A percentile compares a stretch with the other conserved stretches of the same genome.
phyloP scores from a whole-genome alignment of 2,113 vertebrate genomes.

The Anhinga anhinga region DNA sequence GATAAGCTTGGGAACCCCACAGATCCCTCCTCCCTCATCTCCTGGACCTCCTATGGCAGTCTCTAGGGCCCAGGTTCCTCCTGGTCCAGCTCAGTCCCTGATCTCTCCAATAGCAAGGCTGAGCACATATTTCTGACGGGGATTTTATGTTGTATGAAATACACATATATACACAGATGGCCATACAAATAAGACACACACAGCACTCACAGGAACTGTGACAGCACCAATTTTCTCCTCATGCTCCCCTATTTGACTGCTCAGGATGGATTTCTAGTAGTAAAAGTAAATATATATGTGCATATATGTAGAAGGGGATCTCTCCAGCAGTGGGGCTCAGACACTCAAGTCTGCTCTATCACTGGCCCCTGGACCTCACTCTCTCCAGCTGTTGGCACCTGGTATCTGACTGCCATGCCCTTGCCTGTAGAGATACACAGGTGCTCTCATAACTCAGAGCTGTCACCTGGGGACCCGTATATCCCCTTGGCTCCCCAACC shows the following conservation, averaged over 20 bases:
- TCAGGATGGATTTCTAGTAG: neutral
- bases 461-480: neutral
- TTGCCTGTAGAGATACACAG: neutral
- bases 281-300: neutral
- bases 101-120: neutral
- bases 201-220: neutral
- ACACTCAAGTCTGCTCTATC: neutral
- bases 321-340: neutral
- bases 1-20: neutral
- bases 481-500: neutral
- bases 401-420: neutral
- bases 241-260: neutral
- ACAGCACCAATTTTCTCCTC: neutral
- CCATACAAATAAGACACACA: neutral
- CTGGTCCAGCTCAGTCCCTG: neutral
- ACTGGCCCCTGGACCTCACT: neutral
- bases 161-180: rapidly evolving
- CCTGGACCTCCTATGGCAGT: neutral
- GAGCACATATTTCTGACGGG: neutral
- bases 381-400: neutral
- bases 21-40: neutral
- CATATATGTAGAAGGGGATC: neutral
- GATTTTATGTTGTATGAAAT: neutral
- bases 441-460: neutral
- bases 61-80: neutral